Percentiles rank a stretch among this genome's conserved stretches.
Evolutionary conservation across 2,888 invertebrate species (phyloP).

Genomic region (Drosophila anceps): DNA sequence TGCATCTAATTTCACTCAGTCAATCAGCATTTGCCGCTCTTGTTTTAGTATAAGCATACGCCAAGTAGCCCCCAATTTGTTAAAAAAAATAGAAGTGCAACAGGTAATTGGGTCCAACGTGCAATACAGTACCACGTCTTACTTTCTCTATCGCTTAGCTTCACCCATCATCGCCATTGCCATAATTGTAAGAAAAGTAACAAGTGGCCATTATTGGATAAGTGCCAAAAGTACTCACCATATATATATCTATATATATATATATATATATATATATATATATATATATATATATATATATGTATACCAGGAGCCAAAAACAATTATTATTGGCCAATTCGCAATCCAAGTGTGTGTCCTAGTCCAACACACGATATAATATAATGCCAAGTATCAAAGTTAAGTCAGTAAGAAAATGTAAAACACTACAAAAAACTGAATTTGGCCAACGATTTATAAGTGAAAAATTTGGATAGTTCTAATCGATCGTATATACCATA

Average conservation of each 20-base stretch:
- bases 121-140: constrained; percentile 40
- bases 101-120: constrained; percentile 37
- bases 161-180: constrained; percentile 22
- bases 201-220: constrained; percentile 58
- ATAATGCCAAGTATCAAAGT: constrained; percentile 3
- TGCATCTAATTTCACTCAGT: neutral
- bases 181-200: constrained; percentile 53
- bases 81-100: neutral
- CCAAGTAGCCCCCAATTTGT: neutral
- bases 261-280: neutral
- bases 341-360: neutral
- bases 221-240: constrained; percentile 62
- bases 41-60: neutral
- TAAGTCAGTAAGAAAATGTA: neutral
- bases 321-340: neutral
- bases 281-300: neutral
- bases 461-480: neutral
- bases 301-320: neutral
- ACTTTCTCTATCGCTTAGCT: too few species aligned
- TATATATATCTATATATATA: neutral
- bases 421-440: neutral
- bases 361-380: neutral
- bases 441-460: neutral
- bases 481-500: neutral
- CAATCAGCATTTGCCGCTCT: neutral